A percentile compares a stretch with the other conserved stretches of the same genome.
phyloP scores from a whole-genome alignment of 2,113 vertebrate species.

The Albula goreensis region DNA sequence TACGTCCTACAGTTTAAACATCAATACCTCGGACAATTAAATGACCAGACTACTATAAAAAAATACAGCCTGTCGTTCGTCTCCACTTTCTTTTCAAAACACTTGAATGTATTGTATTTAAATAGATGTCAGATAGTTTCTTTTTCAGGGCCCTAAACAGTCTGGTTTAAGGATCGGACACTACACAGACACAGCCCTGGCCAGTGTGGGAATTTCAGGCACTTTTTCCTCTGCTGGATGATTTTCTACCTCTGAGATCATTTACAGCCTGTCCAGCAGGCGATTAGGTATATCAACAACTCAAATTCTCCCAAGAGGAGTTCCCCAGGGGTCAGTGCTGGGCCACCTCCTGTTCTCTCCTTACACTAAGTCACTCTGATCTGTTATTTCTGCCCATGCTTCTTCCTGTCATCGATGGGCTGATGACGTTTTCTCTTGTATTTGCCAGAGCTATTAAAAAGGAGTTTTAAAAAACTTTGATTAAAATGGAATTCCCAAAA shows the following conservation, averaged over 20 bases:
- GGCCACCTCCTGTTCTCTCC: not conserved
- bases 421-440: not conserved
- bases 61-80: not conserved
- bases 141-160: not conserved
- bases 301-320: not conserved
- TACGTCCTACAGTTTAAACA: too few relatives aligned
- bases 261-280: not conserved
- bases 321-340: not conserved
- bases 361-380: not conserved
- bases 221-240: not conserved
- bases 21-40: too few relatives aligned
- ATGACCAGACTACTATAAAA: not conserved
- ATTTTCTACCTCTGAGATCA: not conserved
- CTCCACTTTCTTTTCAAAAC: too few relatives aligned
- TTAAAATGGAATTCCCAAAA: too few relatives aligned
- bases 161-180: not conserved
- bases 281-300: not conserved
- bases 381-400: too few relatives aligned
- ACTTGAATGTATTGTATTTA: not conserved
- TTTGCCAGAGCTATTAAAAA: too few relatives aligned
- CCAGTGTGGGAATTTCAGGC: not conserved
- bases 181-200: not conserved
- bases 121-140: not conserved
- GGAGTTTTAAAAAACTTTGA: too few relatives aligned
- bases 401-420: too few relatives aligned